Conservation (phyloP, 1,140 invertebrate genomes). For the Temnothorax nylanderi region DNA sequence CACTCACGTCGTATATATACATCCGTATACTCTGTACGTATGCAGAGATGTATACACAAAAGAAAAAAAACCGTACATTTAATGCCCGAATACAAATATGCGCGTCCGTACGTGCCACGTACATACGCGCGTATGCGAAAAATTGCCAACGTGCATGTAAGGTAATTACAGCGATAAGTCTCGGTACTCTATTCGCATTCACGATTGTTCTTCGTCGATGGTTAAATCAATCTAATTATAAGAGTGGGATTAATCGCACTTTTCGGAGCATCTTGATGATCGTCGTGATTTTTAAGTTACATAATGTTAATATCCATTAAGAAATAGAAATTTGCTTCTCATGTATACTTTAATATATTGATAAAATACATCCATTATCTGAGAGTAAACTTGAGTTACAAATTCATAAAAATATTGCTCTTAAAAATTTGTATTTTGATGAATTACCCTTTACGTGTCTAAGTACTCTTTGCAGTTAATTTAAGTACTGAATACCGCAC, state of each 20-base stretch:
- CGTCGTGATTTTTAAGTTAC: slow-evolving; percentile 7
- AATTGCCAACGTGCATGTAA: slow-evolving; percentile 43
- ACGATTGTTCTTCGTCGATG: not conserved
- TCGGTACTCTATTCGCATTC: slow-evolving; percentile 22
- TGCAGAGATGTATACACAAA: slow-evolving; percentile 60
- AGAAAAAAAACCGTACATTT: slow-evolving; percentile 48
- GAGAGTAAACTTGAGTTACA: not conserved
- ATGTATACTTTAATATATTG: not conserved
- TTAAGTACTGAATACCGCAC: slow-evolving; percentile 23
- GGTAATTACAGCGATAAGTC: slow-evolving; percentile 24
- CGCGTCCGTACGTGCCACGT: slow-evolving; percentile 18
- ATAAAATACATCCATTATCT: slow-evolving; percentile 22
- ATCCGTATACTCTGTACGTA: not conserved
- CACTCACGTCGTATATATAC: slow-evolving; percentile 63
- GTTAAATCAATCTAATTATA: slow-evolving; percentile 22
- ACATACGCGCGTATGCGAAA: slow-evolving; percentile 43
- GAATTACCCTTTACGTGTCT: slow-evolving; percentile 7
- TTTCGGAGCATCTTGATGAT: slow-evolving; percentile 8
- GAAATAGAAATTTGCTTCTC: not conserved
- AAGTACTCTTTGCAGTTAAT: not conserved
- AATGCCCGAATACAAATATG: slow-evolving; percentile 65
- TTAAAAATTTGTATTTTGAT: not conserved
- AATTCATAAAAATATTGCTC: not conserved
- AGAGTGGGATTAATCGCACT: slow-evolving; percentile 17
- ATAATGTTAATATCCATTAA: slow-evolving; percentile 7